Base-by-base conservation (phyloP, 2,113 vertebrate species). In the Nesogale talazaci region DNA sequence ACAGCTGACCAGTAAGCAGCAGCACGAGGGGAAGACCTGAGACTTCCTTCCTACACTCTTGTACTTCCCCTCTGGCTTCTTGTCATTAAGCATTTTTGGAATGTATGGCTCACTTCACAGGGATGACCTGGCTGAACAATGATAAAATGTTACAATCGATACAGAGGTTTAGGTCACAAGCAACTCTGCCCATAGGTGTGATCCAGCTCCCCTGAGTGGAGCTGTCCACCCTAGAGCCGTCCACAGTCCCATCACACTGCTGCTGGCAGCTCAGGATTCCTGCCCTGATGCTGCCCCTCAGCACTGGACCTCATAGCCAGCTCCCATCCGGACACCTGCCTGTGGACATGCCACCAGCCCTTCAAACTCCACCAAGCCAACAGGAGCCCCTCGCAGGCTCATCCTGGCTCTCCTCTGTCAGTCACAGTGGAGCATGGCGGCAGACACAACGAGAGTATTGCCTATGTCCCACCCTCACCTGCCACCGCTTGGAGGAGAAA, bases 191-290 rank as follows among this genome's bases (percentile, higher is more conserved):
- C 34, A 6, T 1, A 20, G 3, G 86, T 27, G 59, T 8, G 31
- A 1, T 67, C 77, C 52, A 6, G 11, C 38, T 56, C n/a, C 19
- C 46, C 78, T 29, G 10, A 10, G 42, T 20, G 14, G 34, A 1
- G 36, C 0, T 20, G 16, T 17, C 23, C 14, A n/a, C 56, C 74
- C 27, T 6, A 27, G 17, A 36, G n/a, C 34, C 20, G 1, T 23
- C 20, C 4, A 38, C 1, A 5, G 4, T 34, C 3, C 34, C 14
- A 2, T 7, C 4, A 23, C 15, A 1, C 57, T 7, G 12, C 17
- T 9, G 29, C 81, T 69, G 20, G 3, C 14, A 10, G 31, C 4
- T 75, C 34, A 15, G 46, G 2, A 19, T 34, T 79, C 23, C 67
- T 1, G 25, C 2, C 34, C 29, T 16, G 38, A 31, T 22, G 57